Conservation (phyloP, 1,140 invertebrate genomes). For the Belonocnema kinseyi region DNA sequence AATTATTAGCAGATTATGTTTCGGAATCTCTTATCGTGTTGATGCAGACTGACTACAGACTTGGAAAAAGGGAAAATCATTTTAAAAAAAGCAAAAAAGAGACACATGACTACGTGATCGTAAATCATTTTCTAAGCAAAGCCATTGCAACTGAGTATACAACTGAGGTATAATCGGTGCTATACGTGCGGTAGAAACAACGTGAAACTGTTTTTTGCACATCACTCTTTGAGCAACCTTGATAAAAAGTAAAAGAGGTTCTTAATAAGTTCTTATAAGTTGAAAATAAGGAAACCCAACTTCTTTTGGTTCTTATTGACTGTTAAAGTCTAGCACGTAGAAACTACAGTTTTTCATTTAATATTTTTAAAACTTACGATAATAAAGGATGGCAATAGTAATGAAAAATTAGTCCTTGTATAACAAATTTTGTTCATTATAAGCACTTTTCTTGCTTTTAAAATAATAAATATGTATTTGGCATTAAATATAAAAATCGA, state of each 20-base stretch:
- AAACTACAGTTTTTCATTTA: no score
- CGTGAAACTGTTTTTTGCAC: background rate
- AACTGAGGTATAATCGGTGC: conserved; percentile 4
- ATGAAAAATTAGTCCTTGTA: no score
- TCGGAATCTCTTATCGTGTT: background rate
- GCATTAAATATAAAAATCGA: background rate
- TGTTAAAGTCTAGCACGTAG: background rate
- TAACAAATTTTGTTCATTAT: no score
- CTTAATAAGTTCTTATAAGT: background rate
- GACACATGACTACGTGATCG: background rate
- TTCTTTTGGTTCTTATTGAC: background rate
- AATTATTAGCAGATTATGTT: no score
- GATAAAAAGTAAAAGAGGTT: conserved; percentile 22
- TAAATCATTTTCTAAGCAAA: background rate
- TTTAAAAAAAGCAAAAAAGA: background rate
- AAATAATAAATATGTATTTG: background rate
- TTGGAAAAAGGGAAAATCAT: background rate
- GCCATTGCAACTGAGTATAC: background rate
- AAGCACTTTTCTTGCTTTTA: background rate
- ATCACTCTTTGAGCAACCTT: background rate
- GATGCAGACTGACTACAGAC: background rate
- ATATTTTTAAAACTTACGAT: no score
- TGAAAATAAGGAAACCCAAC: background rate
- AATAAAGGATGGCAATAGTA: no score
- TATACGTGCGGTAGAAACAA: no score